These are phyloP conservation scores for Leptatherina wallacei DNA, from an alignment of 2,797 vertebrate genomes.

Conservation along the genomic window DNA sequence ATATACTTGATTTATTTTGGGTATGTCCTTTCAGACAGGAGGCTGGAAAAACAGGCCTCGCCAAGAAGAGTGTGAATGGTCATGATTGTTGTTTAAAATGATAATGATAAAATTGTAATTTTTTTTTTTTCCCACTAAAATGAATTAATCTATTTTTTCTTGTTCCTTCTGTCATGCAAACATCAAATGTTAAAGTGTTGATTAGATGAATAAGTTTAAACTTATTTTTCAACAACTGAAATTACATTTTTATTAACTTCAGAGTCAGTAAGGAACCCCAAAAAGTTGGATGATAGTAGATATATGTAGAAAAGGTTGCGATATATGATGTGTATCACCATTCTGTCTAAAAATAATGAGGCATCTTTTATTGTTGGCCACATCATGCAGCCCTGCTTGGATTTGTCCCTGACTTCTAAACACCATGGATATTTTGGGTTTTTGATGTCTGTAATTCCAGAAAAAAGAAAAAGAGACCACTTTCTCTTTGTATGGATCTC, in stretches of 20 bases:
- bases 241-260: too few relatives aligned
- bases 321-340: neutral
- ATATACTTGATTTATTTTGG: too few relatives aligned
- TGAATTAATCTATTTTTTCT: too few relatives aligned
- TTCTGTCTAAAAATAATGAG: neutral
- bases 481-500: neutral
- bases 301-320: neutral
- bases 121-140: too few relatives aligned
- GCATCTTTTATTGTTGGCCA: neutral
- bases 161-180: too few relatives aligned
- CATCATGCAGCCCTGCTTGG: neutral
- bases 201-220: neutral
- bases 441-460: neutral
- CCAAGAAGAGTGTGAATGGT: too few relatives aligned
- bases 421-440: neutral
- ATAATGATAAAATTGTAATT: too few relatives aligned
- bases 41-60: too few relatives aligned
- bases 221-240: neutral
- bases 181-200: too few relatives aligned
- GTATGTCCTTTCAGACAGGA: too few relatives aligned
- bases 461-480: neutral
- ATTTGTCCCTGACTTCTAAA: neutral
- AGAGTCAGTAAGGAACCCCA: neutral
- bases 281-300: neutral
- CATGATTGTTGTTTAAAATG: too few relatives aligned